Conservation (phyloP, 2,888 invertebrate species). For the Epinotia bilunana region DNA sequence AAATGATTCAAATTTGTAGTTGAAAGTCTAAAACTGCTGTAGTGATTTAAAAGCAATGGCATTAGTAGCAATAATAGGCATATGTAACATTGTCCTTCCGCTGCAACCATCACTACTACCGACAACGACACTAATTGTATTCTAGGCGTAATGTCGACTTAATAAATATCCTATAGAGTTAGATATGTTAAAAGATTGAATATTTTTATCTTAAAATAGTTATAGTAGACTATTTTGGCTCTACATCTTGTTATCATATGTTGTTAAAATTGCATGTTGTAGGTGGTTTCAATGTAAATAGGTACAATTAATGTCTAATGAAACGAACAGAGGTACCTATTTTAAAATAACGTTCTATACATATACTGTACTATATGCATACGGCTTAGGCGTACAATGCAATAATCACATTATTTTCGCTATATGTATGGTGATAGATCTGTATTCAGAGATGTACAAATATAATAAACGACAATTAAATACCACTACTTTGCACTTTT, state of each 20-base stretch:
- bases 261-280: conserved; percentile 74
- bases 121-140: conserved; percentile 33
- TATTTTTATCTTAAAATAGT: conserved; percentile 45
- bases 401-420: conserved; percentile 53
- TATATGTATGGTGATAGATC: conserved; percentile 58
- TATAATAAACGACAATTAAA: conserved; percentile 60
- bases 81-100: not conserved
- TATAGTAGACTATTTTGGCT: conserved; percentile 59
- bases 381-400: conserved; percentile 37
- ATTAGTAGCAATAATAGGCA: conserved; percentile 19
- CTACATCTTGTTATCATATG: conserved; percentile 68
- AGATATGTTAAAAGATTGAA: conserved; percentile 46
- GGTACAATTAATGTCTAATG: conserved; percentile 52
- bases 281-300: conserved; percentile 76
- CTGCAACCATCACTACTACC: conserved; percentile 10
- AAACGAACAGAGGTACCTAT: conserved; percentile 41
- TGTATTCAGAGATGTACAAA: conserved; percentile 76
- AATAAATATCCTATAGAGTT: conserved; percentile 50
- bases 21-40: not conserved
- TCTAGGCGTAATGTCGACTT: conserved; percentile 35
- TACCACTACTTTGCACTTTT: conserved; percentile 33
- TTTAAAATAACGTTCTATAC: conserved; percentile 23
- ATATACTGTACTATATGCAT: conserved; percentile 34
- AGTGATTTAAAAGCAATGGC: conserved; percentile 12
- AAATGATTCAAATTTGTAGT: no score